Evolutionary conservation across 1,140 invertebrate genomes (phyloP), one percentile per base, ranked within the genome.

Genomic region (Ganaspis sp.): DNA sequence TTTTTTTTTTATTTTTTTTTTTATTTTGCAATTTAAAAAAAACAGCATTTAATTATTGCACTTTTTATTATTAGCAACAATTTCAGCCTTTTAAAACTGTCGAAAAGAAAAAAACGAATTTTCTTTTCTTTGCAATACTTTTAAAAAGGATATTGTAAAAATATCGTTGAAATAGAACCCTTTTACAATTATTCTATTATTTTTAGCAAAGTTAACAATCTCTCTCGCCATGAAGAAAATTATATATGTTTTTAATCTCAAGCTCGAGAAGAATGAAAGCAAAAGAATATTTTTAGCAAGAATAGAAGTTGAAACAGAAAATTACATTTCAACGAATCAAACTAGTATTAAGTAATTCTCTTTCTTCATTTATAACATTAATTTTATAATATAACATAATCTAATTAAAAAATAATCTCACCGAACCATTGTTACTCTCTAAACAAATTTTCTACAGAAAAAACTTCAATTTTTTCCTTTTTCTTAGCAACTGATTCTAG

Each of bases 381-480:
- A n/a, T n/a, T 12, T 17, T 58, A 58, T 64, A 45, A 45, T 17
- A 40, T 40, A 40, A 34, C 29, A 34, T 34, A 34, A 34, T 34
- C 29, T 34, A 34, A 34, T 34, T 40, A 40, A 40, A 49, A 5
- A 64, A 64, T 29, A 64, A 26, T 64, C 9, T 26, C 6, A 26
- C 53, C 53, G 21, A 64, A 64, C 54, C 54, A 64, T 64, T 64
- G 54, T 64, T 29, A 64, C 54, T 64, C 23, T 29, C 23, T 29
- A 15, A 9, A 26, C 15, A 15, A 64, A 29, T 64, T 64, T 64
- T n/a, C 54, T 29, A 15, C 54, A 64, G 54, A 15, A 5, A 58
- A 64, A 64, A 26, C 11, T 34, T 34, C 2, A 34, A 34, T 34
- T 34, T 6, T 34, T 34, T 34, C 6, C 6, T 34, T 34, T n/a